phyloP scores from a whole-genome alignment of 2,797 vertebrate species.

The Botia kubotai region DNA sequence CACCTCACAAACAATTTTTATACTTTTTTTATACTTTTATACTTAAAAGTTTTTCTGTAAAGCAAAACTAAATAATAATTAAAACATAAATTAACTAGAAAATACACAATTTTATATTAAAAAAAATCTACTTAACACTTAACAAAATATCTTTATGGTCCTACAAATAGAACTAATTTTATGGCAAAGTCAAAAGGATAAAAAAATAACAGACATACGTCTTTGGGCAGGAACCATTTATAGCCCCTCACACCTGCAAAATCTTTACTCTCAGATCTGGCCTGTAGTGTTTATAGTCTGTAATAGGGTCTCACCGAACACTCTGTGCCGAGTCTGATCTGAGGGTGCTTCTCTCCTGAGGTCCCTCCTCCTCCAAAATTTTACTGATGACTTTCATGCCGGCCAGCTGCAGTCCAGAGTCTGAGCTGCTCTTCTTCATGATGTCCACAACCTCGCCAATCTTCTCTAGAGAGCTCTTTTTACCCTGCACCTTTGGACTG shows the following conservation, averaged over 20 bases:
- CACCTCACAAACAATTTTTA: no score
- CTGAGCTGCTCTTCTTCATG: conserved; percentile 78
- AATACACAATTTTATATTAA: no score
- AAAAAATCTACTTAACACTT: no score
- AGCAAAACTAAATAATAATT: no score
- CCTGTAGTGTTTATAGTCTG: not conserved
- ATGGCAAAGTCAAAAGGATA: no score
- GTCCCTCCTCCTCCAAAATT: conserved; percentile 82
- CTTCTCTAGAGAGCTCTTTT: conserved; percentile 79
- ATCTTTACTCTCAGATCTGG: not conserved
- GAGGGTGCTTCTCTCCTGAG: conserved; percentile 73
- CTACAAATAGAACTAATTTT: no score
- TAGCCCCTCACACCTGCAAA: not conserved
- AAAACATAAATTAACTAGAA: no score
- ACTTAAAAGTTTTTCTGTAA: no score
- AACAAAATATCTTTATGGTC: no score
- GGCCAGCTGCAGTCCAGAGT: conserved; percentile 78
- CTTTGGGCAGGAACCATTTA: not conserved
- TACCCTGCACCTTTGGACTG: conserved; percentile 72
- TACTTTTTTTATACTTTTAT: no score
- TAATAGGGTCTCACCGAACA: conserved; percentile 70
- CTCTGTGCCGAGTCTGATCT: conserved; percentile 75
- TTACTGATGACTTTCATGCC: conserved; percentile 79
- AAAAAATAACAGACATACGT: no score
- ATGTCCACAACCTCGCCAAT: conserved; percentile 79